phyloP scores from a whole-genome alignment of 2,113 vertebrate species.

The Octodon degus region DNA sequence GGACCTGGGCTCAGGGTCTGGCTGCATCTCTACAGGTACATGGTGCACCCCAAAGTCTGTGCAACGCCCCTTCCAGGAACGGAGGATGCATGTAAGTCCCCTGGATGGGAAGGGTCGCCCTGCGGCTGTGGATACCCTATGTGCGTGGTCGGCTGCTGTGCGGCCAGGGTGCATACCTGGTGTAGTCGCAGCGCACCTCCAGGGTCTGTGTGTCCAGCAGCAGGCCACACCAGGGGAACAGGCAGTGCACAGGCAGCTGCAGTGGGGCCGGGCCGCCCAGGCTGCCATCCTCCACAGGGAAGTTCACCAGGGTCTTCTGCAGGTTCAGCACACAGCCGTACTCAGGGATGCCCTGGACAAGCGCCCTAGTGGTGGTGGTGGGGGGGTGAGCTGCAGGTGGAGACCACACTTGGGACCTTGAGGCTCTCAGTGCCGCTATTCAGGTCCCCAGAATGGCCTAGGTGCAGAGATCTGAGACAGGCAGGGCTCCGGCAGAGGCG shows the following conservation, averaged over 20 bases:
- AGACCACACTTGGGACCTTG: accelerated
- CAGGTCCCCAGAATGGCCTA: accelerated
- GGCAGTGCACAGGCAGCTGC: constrained; percentile 85
- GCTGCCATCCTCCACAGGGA: constrained; percentile 82
- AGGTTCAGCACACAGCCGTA: constrained; percentile 93
- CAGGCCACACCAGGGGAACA: constrained; percentile 96
- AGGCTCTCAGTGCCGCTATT: neutral
- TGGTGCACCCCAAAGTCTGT: accelerated
- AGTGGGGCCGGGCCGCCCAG: constrained; percentile 70
- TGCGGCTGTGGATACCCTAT: neutral
- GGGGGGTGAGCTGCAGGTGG: neutral
- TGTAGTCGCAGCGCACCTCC: constrained; percentile 92
- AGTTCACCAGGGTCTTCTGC: constrained; percentile 94
- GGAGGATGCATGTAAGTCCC: accelerated
- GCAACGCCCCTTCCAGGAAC: accelerated
- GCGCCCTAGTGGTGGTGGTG: constrained; percentile 82
- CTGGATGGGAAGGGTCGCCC: neutral
- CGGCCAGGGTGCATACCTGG: constrained; percentile 86
- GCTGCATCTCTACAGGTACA: accelerated
- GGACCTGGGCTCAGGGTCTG: neutral
- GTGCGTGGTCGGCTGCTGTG: accelerated
- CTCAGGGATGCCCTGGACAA: constrained; percentile 90
- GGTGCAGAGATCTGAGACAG: neutral
- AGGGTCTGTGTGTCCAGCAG: constrained; percentile 90
- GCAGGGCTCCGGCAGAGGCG: accelerated